phyloP scores from a whole-genome alignment of 30 jellyfish, hydroid and myxozoan species.

The Aurelia aurita region DNA sequence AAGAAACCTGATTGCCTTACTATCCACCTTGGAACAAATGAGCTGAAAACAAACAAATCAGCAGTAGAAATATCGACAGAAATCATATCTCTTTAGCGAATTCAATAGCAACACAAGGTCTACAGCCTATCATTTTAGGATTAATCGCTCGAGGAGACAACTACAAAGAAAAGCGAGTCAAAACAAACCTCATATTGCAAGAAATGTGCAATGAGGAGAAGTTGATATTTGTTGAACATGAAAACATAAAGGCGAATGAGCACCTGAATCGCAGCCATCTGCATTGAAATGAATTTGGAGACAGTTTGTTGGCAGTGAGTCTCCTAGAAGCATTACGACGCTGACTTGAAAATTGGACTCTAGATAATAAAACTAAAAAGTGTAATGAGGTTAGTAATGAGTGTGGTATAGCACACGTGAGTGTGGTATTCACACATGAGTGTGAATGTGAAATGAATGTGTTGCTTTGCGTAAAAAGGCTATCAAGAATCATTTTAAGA shows the following conservation, averaged over 20 bases:
- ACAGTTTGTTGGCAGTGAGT: background rate
- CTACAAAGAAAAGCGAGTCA: constrained; percentile 32
- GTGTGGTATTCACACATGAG: no score
- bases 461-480: no score
- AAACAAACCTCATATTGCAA: constrained; percentile 37
- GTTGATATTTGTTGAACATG: constrained; percentile 37
- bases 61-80: constrained; percentile 23
- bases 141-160: constrained; percentile 33
- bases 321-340: no score
- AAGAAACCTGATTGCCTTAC: constrained; percentile 27
- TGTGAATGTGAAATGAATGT: no score
- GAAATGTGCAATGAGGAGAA: constrained; percentile 55
- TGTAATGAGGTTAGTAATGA: no score
- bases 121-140: constrained; percentile 17
- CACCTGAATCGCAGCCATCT: constrained; percentile 6
- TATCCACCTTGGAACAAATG: constrained; percentile 21
- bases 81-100: constrained; percentile 3
- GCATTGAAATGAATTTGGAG: background rate
- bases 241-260: constrained; percentile 22
- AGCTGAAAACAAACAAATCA: constrained; percentile 12
- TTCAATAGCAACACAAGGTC: constrained; percentile 8
- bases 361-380: no score
- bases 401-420: no score
- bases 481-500: no score
- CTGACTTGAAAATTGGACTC: no score